A percentile compares a stretch with the other conserved stretches of the same genome.
Evolutionary conservation across 2,888 invertebrate genomes (phyloP).

Genomic region (Schizaphis graminum): DNA sequence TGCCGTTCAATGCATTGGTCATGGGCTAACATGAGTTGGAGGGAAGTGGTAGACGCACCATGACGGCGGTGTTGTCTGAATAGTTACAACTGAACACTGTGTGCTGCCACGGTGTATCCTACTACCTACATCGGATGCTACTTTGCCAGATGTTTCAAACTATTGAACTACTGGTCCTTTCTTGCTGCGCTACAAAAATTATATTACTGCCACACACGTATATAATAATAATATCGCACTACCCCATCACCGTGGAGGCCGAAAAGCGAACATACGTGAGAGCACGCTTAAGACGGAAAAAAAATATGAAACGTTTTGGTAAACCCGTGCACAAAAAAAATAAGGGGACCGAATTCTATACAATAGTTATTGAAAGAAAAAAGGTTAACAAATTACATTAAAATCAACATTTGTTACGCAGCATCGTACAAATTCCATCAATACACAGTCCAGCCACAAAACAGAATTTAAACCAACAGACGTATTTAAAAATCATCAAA

Average conservation of each 20-base stretch:
- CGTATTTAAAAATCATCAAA: neutral
- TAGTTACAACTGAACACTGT: conserved; percentile 39
- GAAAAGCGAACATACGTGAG: neutral
- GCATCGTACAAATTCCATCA: neutral
- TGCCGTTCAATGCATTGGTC: conserved; percentile 30
- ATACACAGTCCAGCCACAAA: neutral
- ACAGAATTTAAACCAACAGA: neutral
- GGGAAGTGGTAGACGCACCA: conserved; percentile 46
- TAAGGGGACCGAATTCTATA: neutral
- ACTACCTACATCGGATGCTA: conserved; percentile 61
- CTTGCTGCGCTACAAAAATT: conserved; percentile 44
- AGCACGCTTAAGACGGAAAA: neutral
- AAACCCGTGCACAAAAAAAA: conserved; percentile 41
- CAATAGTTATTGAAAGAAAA: conserved; percentile 1
- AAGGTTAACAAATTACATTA: neutral
- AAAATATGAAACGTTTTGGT: conserved; percentile 33
- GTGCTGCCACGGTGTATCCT: conserved; percentile 40
- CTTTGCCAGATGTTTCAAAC: conserved; percentile 63
- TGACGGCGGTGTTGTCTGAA: conserved; percentile 49
- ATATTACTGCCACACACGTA: conserved; percentile 36
- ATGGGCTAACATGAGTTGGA: conserved; percentile 1
- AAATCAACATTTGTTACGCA: conserved; percentile 34
- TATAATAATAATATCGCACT: conserved; percentile 39
- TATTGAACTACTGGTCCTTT: conserved; percentile 54
- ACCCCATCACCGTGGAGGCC: neutral